Conservation (phyloP, 2,797 vertebrate genomes). For the Hemibagrus guttatus region DNA sequence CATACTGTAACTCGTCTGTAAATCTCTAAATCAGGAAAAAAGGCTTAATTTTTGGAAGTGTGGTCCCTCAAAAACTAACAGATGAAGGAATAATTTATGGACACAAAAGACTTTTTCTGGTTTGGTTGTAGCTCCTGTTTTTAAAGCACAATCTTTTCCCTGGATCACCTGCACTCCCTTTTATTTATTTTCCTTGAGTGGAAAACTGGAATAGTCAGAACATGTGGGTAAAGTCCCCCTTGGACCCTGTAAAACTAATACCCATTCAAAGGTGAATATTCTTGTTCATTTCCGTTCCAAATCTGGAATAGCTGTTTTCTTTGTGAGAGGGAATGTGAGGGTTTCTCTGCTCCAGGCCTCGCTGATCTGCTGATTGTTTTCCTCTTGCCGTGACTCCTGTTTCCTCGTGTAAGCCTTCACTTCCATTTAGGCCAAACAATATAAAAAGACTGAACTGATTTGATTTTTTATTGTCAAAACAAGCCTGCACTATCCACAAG, state of each 20-base stretch:
- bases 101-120: background rate
- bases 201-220: slow-evolving; percentile 62
- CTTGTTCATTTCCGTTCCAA: slow-evolving; percentile 55
- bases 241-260: slow-evolving; percentile 70
- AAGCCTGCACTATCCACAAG: background rate
- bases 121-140: background rate
- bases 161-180: slow-evolving; percentile 20
- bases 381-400: background rate
- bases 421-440: slow-evolving; percentile 15
- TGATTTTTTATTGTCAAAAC: background rate
- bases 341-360: slow-evolving; percentile 10
- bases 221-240: slow-evolving; percentile 66
- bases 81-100: background rate
- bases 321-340: slow-evolving; percentile 19
- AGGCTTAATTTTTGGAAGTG: background rate
- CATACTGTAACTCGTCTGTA: background rate
- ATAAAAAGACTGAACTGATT: slow-evolving; percentile 3
- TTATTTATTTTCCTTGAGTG: slow-evolving; percentile 27
- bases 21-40: background rate
- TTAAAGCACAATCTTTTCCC: slow-evolving; percentile 13
- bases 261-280: slow-evolving; percentile 68
- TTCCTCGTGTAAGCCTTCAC: slow-evolving; percentile 15
- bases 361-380: slow-evolving; percentile 22
- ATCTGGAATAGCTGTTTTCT: slow-evolving; percentile 43
- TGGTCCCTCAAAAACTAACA: background rate